Percentiles rank a stretch among this genome's conserved stretches.
Evolutionary conservation across 2,113 vertebrate genomes (phyloP).

Genomic region (Hemiscyllium ocellatum): DNA sequence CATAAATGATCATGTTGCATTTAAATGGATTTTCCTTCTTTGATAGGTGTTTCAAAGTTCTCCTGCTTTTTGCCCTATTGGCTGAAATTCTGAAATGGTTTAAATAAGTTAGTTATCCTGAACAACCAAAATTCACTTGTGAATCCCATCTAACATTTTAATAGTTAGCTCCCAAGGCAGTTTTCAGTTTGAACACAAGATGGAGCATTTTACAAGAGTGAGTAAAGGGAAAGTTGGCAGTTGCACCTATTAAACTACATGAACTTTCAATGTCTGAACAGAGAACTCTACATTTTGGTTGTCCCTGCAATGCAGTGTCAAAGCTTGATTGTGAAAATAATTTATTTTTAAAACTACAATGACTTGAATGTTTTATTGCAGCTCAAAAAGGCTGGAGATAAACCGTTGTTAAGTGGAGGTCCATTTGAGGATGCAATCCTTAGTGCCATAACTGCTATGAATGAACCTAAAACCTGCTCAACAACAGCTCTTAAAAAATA

Average conservation of each 20-base stretch:
- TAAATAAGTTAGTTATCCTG: neutral
- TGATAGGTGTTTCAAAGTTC: neutral
- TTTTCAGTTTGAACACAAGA: neutral
- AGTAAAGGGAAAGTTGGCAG: neutral
- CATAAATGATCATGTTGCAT: neutral
- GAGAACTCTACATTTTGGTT: neutral
- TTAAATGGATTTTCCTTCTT: neutral
- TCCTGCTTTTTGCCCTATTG: neutral
- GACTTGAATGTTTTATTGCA: conserved; percentile 46
- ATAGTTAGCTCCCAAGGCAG: neutral
- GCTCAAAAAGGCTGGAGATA: conserved; percentile 87
- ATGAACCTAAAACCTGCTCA: conserved; percentile 96
- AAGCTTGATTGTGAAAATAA: neutral
- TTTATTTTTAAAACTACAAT: neutral
- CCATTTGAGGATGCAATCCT: conserved; percentile 86
- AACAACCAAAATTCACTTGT: neutral
- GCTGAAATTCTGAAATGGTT: neutral
- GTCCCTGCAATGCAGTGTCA: neutral
- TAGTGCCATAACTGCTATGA: conserved; percentile 94
- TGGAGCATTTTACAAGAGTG: neutral
- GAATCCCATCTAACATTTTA: neutral
- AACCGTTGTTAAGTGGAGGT: conserved; percentile 76
- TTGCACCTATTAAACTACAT: neutral
- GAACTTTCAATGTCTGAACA: neutral
- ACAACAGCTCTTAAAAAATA: conserved; percentile 84